These are phyloP conservation scores for Caenorhabditis sp. DNA, from an alignment of 2,888 invertebrate genomes.

Conservation along the genomic window DNA sequence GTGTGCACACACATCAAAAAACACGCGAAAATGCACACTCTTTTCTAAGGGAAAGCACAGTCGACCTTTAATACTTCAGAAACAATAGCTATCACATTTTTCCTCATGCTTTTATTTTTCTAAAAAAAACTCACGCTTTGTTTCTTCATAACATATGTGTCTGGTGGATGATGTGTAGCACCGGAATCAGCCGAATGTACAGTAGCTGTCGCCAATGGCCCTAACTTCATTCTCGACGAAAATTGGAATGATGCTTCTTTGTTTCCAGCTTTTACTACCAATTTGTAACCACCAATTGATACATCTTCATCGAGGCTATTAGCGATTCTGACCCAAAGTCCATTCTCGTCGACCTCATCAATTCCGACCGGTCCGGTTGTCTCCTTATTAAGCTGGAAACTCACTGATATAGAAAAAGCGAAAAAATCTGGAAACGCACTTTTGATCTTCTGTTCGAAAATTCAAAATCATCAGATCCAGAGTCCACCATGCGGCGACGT, in stretches of 20 bases:
- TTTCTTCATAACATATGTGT: conserved; percentile 49
- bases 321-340: conserved; percentile 57
- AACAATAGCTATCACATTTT: background rate
- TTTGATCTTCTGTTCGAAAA: conserved; percentile 29
- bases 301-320: conserved; percentile 65
- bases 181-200: conserved; percentile 47
- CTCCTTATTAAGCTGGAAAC: conserved; percentile 41
- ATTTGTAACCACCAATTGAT: conserved; percentile 58
- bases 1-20: too few relatives aligned
- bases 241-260: conserved; percentile 57
- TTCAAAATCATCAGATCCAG: conserved; percentile 44
- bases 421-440: background rate
- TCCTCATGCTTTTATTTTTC: background rate
- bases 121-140: conserved; percentile 29
- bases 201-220: conserved; percentile 27
- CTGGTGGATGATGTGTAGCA: conserved; percentile 42
- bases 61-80: conserved; percentile 5
- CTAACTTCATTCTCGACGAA: conserved; percentile 49
- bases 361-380: conserved; percentile 58
- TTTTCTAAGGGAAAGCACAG: too few relatives aligned
- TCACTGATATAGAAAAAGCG: background rate
- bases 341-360: conserved; percentile 60
- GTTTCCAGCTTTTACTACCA: conserved; percentile 57
- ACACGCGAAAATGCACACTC: too few relatives aligned
- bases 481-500: conserved; percentile 50